These are phyloP conservation scores for Drosophila nikananu DNA, from an alignment of 1,140 invertebrate genomes.

Conservation along the genomic window DNA sequence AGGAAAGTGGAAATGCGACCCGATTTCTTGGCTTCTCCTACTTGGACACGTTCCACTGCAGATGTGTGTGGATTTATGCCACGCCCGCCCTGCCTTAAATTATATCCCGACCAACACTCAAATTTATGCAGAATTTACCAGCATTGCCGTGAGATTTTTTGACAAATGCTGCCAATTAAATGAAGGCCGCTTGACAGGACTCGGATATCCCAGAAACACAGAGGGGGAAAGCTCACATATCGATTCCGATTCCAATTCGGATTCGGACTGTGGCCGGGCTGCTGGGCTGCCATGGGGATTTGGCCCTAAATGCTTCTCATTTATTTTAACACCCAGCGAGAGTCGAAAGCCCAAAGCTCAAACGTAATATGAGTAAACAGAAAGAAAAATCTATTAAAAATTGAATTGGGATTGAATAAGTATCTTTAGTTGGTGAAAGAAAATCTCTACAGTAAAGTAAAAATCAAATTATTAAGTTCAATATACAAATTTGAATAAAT, in stretches of 20 bases:
- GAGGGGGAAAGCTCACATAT: constrained; percentile 30
- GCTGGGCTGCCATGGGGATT: constrained; percentile 47
- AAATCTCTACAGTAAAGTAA: too few species aligned
- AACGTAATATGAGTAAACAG: constrained; percentile 31
- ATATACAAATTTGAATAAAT: not conserved
- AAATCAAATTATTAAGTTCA: not conserved
- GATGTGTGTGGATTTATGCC: constrained; percentile 28
- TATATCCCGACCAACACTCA: not conserved
- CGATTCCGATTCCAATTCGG: constrained; percentile 31
- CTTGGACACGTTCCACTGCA: constrained; percentile 54
- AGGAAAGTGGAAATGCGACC: constrained; percentile 60
- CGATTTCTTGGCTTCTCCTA: constrained; percentile 50
- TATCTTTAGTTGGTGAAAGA: not conserved
- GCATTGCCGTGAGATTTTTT: constrained; percentile 30
- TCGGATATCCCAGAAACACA: constrained; percentile 19
- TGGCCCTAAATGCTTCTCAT: constrained; percentile 58
- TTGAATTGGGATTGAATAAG: too few species aligned
- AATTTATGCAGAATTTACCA: constrained; percentile 31
- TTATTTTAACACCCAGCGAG: constrained; percentile 60
- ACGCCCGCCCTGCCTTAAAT: not conserved
- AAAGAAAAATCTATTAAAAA: not conserved
- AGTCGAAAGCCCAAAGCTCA: constrained; percentile 55
- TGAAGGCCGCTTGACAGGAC: constrained; percentile 24
- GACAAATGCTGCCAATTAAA: constrained; percentile 60
- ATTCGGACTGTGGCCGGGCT: constrained; percentile 25